Percentiles rank a stretch among this genome's conserved stretches.
These are phyloP conservation scores for Tyrannus savana DNA, from an alignment of 2,113 vertebrate genomes.

Conservation along the genomic window DNA sequence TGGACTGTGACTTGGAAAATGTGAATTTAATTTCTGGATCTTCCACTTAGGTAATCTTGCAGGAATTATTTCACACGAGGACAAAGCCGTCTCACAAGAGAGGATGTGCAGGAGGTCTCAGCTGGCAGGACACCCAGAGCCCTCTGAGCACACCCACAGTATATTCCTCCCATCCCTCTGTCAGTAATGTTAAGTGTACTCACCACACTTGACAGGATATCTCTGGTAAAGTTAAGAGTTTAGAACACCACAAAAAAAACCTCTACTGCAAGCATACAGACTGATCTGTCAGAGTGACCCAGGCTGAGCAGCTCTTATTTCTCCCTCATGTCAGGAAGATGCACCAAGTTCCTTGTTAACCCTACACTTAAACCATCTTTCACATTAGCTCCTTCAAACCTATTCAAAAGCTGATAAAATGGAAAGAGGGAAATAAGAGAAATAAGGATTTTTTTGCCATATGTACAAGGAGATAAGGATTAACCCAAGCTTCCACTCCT, in stretches of 20 bases:
- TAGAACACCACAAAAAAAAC: not conserved
- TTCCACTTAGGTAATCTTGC: not conserved
- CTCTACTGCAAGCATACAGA: not conserved
- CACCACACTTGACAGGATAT: not conserved
- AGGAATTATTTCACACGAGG: not conserved
- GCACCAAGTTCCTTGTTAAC: not conserved
- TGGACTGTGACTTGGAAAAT: not conserved
- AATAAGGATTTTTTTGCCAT: not conserved
- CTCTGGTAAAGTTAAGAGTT: not conserved
- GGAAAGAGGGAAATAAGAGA: not conserved
- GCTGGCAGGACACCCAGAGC: not conserved
- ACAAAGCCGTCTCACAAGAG: not conserved
- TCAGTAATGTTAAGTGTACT: rapidly evolving
- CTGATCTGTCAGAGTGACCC: not conserved
- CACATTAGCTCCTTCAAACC: not conserved
- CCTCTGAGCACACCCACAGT: rapidly evolving
- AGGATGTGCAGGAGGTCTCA: rapidly evolving
- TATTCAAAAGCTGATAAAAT: not conserved
- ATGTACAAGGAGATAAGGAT: not conserved
- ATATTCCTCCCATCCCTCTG: not conserved
- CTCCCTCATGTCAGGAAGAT: not conserved
- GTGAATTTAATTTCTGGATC: not conserved
- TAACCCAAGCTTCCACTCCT: not conserved
- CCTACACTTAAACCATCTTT: not conserved
- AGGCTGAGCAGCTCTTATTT: not conserved